Percentiles rank a stretch among this genome's conserved stretches.
These are phyloP conservation scores for Eutrigla gurnardus DNA, from an alignment of 2,797 vertebrate species.

Conservation along the genomic window DNA sequence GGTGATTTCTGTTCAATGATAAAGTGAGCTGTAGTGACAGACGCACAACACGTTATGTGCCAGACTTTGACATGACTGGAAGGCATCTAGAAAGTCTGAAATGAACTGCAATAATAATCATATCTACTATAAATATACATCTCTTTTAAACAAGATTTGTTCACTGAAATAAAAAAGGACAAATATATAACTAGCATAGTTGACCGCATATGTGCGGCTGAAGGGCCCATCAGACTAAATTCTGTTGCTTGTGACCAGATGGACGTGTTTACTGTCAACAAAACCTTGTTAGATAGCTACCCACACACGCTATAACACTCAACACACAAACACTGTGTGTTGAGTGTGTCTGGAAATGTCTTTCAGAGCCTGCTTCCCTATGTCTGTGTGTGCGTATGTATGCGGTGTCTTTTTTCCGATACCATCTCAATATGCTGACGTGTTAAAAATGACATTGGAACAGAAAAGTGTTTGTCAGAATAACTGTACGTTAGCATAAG, in stretches of 20 bases:
- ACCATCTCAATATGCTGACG: constrained; percentile 28
- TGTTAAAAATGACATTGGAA: constrained; percentile 1
- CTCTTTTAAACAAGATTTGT: constrained; percentile 13
- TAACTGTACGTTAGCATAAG: constrained; percentile 4
- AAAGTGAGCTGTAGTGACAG: constrained; percentile 62
- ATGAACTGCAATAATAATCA: constrained; percentile 15
- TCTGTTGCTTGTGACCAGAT: constrained; percentile 77
- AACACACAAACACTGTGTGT: constrained; percentile 21
- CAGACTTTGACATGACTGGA: constrained; percentile 50
- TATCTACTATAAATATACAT: not conserved
- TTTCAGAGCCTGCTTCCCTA: constrained; percentile 25
- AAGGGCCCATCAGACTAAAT: constrained; percentile 51
- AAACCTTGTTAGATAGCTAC: constrained; percentile 77
- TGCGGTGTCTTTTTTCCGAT: constrained; percentile 13
- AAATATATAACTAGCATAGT: constrained; percentile 25
- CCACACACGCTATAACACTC: constrained; percentile 60
- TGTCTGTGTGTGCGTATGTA: constrained; percentile 22
- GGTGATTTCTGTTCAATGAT: constrained; percentile 55
- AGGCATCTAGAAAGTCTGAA: constrained; percentile 50
- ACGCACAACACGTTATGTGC: constrained; percentile 51
- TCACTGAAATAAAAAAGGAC: constrained; percentile 13
- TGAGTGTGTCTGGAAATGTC: constrained; percentile 49
- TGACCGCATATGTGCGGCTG: constrained; percentile 34
- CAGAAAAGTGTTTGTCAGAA: not conserved
- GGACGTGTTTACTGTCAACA: constrained; percentile 80